Percentiles rank a stretch among this genome's conserved stretches.
These are phyloP conservation scores for Sebastes vulpes DNA, from an alignment of 2,797 vertebrate species.

Conservation along the genomic window DNA sequence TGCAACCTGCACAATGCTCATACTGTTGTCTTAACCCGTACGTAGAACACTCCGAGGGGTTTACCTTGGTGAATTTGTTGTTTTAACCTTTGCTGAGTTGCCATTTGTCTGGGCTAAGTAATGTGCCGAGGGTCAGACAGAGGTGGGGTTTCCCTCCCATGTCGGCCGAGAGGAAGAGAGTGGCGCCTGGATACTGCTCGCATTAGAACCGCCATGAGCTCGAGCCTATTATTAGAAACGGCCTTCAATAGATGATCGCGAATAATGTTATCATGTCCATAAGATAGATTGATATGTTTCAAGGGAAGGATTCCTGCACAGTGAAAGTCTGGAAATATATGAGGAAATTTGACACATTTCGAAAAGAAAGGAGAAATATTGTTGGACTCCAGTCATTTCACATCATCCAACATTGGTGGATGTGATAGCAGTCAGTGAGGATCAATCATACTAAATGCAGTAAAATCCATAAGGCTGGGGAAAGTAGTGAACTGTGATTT, in stretches of 20 bases:
- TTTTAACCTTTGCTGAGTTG: conserved; percentile 70
- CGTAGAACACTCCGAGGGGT: conserved; percentile 38
- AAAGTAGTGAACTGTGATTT: not conserved
- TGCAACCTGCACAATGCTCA: conserved; percentile 30
- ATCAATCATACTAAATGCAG: not conserved
- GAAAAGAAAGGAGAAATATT: not conserved
- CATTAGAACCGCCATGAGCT: conserved; percentile 4
- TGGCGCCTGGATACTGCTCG: conserved; percentile 36
- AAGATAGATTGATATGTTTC: not conserved
- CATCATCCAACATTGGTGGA: not conserved
- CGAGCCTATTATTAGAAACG: conserved; percentile 40
- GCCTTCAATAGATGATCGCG: not conserved
- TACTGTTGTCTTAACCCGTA: conserved; percentile 57
- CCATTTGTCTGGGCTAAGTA: conserved; percentile 69
- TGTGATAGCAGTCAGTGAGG: not conserved
- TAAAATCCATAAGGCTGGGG: not conserved
- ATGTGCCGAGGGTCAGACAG: conserved; percentile 57
- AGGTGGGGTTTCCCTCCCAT: conserved; percentile 46
- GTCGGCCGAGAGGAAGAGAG: conserved; percentile 44
- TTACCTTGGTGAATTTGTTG: conserved; percentile 62
- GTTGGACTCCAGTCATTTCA: not conserved
- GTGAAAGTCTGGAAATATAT: not conserved
- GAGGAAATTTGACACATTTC: not conserved
- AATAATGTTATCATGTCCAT: conserved; percentile 1
- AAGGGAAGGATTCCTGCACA: not conserved